A percentile compares a stretch with the other conserved stretches of the same genome.
Evolutionary conservation across 2,888 invertebrate species (phyloP).

Genomic region (Oligia fasciuncula): DNA sequence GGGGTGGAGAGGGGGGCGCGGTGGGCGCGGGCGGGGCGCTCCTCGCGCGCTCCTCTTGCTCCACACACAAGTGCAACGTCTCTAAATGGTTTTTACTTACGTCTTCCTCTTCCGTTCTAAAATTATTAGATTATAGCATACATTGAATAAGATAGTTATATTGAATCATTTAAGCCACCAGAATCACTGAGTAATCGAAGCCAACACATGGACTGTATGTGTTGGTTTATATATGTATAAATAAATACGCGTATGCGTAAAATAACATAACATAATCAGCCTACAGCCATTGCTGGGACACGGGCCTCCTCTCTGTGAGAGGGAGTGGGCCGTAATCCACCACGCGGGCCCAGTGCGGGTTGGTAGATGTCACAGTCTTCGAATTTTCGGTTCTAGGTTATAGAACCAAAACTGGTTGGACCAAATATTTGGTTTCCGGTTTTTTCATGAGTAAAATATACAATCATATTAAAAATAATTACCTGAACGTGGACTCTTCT

Average conservation of each 20-base stretch:
- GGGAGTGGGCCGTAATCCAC: no score
- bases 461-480: slow-evolving; percentile 38
- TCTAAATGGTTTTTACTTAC: slow-evolving; percentile 77
- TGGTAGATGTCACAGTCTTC: no score
- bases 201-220: background rate
- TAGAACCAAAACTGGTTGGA: no score
- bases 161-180: background rate
- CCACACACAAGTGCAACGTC: slow-evolving; percentile 77
- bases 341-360: no score
- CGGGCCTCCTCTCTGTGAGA: no score
- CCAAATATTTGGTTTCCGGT: no score
- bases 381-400: no score
- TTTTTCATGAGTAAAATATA: background rate
- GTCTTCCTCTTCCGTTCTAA: slow-evolving; percentile 70
- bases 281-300: no score
- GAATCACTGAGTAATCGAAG: background rate
- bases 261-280: background rate
- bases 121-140: slow-evolving; percentile 20
- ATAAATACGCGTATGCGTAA: background rate
- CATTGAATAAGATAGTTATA: background rate
- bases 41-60: slow-evolving; percentile 75
- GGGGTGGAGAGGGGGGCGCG: slow-evolving; percentile 51
- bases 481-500: slow-evolving; percentile 77
- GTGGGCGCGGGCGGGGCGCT: slow-evolving; percentile 77
- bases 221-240: background rate